A percentile compares a stretch with the other conserved stretches of the same genome.
Conservation (phyloP, 1,140 invertebrate genomes). For the Araneus ventricosus region DNA sequence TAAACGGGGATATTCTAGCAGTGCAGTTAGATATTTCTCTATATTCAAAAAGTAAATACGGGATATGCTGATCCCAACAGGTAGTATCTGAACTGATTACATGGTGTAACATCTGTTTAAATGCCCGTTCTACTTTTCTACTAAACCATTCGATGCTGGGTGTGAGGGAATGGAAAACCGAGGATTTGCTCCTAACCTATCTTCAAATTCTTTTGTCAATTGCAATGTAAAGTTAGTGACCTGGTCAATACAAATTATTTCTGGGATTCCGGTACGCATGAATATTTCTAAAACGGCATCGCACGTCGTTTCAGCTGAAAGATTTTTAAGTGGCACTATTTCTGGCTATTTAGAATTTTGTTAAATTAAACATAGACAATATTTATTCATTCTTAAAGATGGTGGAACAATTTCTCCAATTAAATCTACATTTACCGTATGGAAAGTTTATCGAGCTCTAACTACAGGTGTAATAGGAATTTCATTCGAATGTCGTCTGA, state of each 20-base stretch:
- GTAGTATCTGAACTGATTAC: neutral
- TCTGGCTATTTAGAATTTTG: slow-evolving; percentile 1
- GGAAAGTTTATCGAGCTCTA: neutral
- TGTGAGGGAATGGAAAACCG: neutral
- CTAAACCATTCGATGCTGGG: neutral
- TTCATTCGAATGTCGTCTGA: neutral
- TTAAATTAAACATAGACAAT: neutral
- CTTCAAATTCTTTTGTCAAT: neutral
- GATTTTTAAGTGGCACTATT: neutral
- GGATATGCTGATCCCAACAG: neutral
- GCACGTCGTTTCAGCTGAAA: neutral
- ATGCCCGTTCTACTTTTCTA: neutral
- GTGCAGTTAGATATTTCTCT: neutral
- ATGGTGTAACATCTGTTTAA: slow-evolving; percentile 1
- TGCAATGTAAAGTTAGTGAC: too few species aligned
- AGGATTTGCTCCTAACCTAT: neutral
- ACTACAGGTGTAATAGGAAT: neutral
- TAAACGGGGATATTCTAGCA: neutral
- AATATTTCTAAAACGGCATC: neutral
- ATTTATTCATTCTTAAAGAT: neutral
- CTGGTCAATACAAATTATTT: too few species aligned
- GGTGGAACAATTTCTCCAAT: slow-evolving; percentile 3
- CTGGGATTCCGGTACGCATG: neutral
- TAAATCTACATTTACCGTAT: neutral
- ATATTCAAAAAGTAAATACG: neutral